Conservation (phyloP, 2,888 invertebrate species). For the Clepsis dumicolana region DNA sequence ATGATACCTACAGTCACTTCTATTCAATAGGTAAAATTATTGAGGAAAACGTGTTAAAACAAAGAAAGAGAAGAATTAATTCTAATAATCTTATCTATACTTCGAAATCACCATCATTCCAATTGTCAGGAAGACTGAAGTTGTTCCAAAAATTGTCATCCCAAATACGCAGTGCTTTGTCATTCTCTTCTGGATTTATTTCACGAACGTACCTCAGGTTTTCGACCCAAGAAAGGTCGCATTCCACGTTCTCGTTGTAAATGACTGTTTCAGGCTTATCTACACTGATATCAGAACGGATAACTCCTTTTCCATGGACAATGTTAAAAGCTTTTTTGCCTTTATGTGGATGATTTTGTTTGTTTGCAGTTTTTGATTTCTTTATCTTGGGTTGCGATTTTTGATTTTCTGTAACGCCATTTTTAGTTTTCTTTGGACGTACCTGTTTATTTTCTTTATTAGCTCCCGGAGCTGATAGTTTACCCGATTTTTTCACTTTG, state of each 20-base stretch:
- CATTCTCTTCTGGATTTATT: slow-evolving; percentile 60
- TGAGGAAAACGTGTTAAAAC: too few relatives aligned
- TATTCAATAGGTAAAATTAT: too few relatives aligned
- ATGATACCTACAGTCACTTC: too few relatives aligned
- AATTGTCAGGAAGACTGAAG: slow-evolving; percentile 58
- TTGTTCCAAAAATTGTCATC: slow-evolving; percentile 67
- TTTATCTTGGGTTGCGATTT: not conserved
- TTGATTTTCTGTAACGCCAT: not conserved
- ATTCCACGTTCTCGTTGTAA: slow-evolving; percentile 39
- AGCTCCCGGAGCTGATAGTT: not conserved
- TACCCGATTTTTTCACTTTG: not conserved
- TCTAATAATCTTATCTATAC: slow-evolving; percentile 10
- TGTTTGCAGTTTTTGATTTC: not conserved
- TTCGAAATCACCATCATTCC: slow-evolving; percentile 60
- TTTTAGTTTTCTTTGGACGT: not conserved
- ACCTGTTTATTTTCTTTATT: not conserved
- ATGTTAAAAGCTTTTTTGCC: slow-evolving; percentile 38
- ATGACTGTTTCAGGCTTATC: slow-evolving; percentile 15
- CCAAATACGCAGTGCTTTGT: slow-evolving; percentile 48
- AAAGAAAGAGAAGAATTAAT: too few relatives aligned
- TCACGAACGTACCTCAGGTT: slow-evolving; percentile 67
- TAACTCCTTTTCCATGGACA: slow-evolving; percentile 1
- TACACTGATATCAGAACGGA: not conserved
- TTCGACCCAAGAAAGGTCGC: slow-evolving; percentile 71
- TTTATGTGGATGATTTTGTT: slow-evolving; percentile 32